Evolutionary conservation across 2,888 invertebrate genomes (phyloP), one percentile per base, ranked within the genome.

Genomic region (Apomyelois bistriatella): DNA sequence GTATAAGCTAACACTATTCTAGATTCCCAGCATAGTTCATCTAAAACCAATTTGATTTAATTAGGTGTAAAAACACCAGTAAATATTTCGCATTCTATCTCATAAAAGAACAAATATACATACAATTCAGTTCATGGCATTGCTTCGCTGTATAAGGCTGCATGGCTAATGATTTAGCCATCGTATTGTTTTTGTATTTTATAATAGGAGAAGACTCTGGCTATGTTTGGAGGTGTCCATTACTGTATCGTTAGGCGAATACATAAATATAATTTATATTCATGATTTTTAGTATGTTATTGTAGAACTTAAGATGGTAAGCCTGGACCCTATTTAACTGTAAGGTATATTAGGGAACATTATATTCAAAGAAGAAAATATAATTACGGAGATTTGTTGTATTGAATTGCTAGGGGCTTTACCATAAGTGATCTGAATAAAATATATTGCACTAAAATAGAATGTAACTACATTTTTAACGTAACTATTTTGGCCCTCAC

Each of bases 161-260:
- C 53, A 40, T 56, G 28, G 35, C 53, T 56, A 58, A 58, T 58
- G 50, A 56, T 59, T 59, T 48, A 42, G 43, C 54, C 38, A 52
- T 54, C 53, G 48, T 51, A 55, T 54, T 54, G 54, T 54, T 56
- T 51, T 59, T 55, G 47, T 43, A 53, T 54, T 48, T 59, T 54
- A 52, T 53, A 53, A 53, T 52, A 50, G 49, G 53, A 22, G n/a
- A 15, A 41, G 47, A n/a, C 37, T 28, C 7, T 52, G 50, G 35
- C 57, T 56, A 57, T 59, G 47, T 57, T 57, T 53, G 53, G 56
- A 59, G 53, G 53, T 56, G 57, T 59, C 53, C 52, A 52, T 54
- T 56, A 53, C 55, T 54, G 48, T 42, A 48, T 48, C 12, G 46
- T 32, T 47, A 35, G 16, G 22, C 32, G 41, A 38, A 38, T 16